Conservation (phyloP, 2,797 vertebrate genomes). For the Pelochelys cantorii region DNA sequence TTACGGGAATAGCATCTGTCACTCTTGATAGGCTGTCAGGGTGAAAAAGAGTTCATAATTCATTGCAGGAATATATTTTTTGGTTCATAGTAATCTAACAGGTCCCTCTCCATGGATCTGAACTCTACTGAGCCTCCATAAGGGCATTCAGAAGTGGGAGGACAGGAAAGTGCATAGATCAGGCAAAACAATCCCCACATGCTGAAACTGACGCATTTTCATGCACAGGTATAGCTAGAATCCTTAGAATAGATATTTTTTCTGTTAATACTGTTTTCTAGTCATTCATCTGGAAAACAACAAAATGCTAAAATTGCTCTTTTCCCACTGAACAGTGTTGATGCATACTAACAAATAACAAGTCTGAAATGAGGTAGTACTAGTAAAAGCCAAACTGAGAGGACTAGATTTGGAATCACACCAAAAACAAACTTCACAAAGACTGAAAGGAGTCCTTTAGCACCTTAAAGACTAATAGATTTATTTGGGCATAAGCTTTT, state of each 20-base stretch:
- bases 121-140: neutral
- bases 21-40: neutral
- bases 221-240: rapidly evolving
- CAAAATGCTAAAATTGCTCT: neutral
- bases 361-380: neutral
- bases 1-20: rapidly evolving
- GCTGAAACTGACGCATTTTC: neutral
- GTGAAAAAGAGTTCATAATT: neutral
- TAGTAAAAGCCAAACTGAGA: neutral
- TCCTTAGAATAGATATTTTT: rapidly evolving
- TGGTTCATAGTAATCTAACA: neutral
- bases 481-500: too few relatives aligned
- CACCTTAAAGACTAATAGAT: too few relatives aligned
- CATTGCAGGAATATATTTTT: neutral
- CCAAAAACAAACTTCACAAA: neutral
- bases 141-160: rapidly evolving
- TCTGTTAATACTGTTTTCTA: neutral
- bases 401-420: neutral
- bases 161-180: neutral
- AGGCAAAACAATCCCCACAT: neutral
- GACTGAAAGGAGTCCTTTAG: neutral
- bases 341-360: neutral
- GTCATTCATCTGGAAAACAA: neutral
- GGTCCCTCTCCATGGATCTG: rapidly evolving
- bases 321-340: neutral